Percentiles rank a stretch among this genome's conserved stretches.
Evolutionary conservation across 2,888 invertebrate genomes (phyloP).

Genomic region (Andrena marginata): DNA sequence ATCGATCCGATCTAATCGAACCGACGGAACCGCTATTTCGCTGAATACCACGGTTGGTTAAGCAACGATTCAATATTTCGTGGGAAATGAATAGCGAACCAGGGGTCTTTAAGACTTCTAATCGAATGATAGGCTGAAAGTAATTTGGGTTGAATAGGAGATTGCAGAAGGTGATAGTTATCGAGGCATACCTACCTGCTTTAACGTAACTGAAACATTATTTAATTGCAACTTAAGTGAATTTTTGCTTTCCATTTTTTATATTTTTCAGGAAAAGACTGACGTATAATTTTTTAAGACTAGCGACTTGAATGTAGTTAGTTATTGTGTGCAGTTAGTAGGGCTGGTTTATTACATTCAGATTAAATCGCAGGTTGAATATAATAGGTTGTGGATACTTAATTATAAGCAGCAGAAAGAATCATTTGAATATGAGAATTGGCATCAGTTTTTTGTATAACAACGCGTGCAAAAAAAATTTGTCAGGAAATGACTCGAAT

Average conservation of each 20-base stretch:
- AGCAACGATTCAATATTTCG: constrained; percentile 43
- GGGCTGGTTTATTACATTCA: too few species aligned
- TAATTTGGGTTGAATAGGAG: constrained; percentile 15
- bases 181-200: background rate
- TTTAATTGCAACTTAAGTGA: too few species aligned
- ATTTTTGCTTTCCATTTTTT: too few species aligned
- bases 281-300: too few species aligned
- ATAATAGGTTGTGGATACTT: background rate
- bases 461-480: background rate
- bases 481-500: background rate
- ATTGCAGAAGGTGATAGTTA: constrained; percentile 28
- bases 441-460: background rate
- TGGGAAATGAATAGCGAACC: constrained; percentile 29
- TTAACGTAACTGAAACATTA: too few species aligned
- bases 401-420: background rate
- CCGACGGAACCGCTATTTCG: constrained; percentile 29
- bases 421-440: background rate
- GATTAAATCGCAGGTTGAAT: background rate
- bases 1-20: constrained; percentile 59
- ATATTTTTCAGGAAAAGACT: too few species aligned
- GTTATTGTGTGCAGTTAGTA: too few species aligned
- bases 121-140: background rate
- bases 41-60: background rate
- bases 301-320: too few species aligned
- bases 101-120: background rate